Percentiles rank a stretch among this genome's conserved stretches.
Conservation (phyloP, 2,113 vertebrate species). For the Pterocles orientalis region DNA sequence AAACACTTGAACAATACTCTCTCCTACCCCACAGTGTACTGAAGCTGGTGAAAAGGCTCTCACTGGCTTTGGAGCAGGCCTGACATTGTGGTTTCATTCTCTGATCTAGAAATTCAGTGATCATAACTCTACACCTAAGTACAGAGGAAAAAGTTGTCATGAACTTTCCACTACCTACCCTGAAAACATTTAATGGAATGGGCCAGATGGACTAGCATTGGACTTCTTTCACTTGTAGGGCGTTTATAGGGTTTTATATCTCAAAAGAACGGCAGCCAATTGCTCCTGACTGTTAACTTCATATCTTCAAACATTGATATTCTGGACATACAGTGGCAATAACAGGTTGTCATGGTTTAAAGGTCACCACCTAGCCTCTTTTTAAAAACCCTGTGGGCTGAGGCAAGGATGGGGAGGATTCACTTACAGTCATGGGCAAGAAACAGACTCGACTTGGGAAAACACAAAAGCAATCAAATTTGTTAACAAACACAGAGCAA, state of each 20-base stretch:
- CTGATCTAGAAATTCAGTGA: neutral
- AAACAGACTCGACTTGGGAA: no score
- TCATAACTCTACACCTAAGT: neutral
- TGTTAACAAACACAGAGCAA: no score
- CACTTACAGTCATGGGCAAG: no score
- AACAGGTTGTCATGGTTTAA: neutral
- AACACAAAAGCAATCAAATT: no score
- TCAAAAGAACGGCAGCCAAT: neutral
- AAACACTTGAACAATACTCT: neutral
- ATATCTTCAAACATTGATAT: neutral
- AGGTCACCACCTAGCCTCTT: no score
- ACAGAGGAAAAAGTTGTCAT: neutral
- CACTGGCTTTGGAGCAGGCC: neutral
- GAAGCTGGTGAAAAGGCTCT: neutral
- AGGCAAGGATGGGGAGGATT: no score
- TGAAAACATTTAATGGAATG: neutral
- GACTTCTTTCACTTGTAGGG: neutral
- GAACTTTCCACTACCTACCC: neutral
- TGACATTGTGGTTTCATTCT: neutral
- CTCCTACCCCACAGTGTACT: neutral
- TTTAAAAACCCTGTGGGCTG: no score
- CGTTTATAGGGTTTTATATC: neutral
- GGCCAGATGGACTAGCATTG: neutral
- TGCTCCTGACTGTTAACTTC: neutral
- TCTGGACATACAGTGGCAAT: accelerated